A percentile compares a stretch with the other conserved stretches of the same genome.
Evolutionary conservation across 2,113 vertebrate species (phyloP).

Genomic region (Columbina picui): DNA sequence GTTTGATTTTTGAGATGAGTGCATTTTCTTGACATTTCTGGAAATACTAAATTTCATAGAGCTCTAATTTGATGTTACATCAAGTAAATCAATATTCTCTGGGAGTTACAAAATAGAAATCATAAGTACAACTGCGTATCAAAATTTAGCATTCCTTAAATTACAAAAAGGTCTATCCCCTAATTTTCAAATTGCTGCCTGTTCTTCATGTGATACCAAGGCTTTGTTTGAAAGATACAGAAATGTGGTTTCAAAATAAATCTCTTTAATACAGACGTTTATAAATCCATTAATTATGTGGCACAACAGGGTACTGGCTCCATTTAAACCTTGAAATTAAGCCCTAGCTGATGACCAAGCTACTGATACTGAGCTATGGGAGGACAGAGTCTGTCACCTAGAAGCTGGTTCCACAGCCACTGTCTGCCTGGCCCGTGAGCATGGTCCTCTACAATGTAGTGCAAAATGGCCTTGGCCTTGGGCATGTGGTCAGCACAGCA

Average conservation of each 20-base stretch:
- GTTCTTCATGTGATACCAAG: neutral
- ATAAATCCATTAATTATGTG: neutral
- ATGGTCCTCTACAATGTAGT: neutral
- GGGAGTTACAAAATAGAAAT: neutral
- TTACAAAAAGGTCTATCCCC: neutral
- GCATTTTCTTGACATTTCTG: neutral
- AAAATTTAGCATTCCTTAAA: neutral
- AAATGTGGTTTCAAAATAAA: neutral
- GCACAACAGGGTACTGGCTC: neutral
- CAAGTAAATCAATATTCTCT: neutral
- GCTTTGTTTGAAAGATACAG: neutral
- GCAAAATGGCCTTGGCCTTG: neutral
- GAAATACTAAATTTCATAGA: neutral
- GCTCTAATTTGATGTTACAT: neutral
- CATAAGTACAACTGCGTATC: neutral
- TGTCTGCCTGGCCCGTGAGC: neutral
- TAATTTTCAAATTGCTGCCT: neutral
- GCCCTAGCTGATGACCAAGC: neutral
- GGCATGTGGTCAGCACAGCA: neutral
- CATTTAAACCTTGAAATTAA: neutral
- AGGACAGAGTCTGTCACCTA: neutral
- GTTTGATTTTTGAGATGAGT: neutral
- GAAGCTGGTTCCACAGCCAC: fast-evolving
- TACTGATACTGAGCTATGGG: neutral
- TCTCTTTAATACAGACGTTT: neutral